Conservation (phyloP, 1,140 invertebrate species). For the Teleopsis dalmanni region DNA sequence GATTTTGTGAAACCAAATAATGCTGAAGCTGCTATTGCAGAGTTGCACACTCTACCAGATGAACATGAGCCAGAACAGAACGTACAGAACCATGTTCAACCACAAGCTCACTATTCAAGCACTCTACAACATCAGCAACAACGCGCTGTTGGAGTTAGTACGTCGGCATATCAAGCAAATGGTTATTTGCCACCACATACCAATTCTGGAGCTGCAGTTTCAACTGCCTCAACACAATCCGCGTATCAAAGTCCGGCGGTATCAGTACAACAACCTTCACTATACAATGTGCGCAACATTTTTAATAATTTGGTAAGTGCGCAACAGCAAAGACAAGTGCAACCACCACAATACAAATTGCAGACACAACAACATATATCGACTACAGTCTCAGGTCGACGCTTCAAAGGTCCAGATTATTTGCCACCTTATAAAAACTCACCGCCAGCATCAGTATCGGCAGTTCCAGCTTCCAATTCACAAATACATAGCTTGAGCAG, state of each 20-base stretch:
- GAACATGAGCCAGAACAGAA: slow-evolving; percentile 28
- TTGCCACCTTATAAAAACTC: neutral
- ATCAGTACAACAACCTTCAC: no score
- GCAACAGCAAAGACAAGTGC: slow-evolving; percentile 7
- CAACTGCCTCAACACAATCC: neutral
- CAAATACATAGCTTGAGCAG: slow-evolving; percentile 26
- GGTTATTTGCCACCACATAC: slow-evolving; percentile 4
- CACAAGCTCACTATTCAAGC: slow-evolving; percentile 1
- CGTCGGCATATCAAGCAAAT: neutral
- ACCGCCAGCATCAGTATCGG: neutral
- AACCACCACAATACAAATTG: slow-evolving; percentile 18
- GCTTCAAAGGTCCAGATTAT: slow-evolving; percentile 3
- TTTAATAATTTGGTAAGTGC: neutral
- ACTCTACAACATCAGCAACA: slow-evolving; percentile 10
- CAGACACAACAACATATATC: neutral
- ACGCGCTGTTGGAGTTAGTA: neutral
- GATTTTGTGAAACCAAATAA: slow-evolving; percentile 21
- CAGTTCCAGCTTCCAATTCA: neutral
- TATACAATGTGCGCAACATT: neutral
- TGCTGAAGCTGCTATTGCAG: slow-evolving; percentile 31
- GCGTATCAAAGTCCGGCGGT: no score
- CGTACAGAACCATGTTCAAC: slow-evolving; percentile 15
- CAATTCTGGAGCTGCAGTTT: neutral
- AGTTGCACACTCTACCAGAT: no score
- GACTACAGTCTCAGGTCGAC: neutral